These are phyloP conservation scores for Lasius platythorax DNA, from an alignment of 2,888 invertebrate species.

Conservation along the genomic window DNA sequence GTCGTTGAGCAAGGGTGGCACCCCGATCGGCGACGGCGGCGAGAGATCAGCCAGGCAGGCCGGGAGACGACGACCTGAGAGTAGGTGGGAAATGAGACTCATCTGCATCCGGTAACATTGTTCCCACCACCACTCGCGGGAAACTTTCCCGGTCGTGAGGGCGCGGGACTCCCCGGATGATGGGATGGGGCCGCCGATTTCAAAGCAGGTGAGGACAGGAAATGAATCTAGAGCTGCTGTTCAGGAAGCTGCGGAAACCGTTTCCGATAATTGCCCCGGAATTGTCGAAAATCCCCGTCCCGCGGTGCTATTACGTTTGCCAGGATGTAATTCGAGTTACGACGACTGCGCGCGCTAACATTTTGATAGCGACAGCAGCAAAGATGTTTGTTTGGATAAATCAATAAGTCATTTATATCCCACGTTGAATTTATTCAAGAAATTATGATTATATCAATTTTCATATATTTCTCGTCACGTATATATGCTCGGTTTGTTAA, in stretches of 20 bases:
- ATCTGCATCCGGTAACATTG: constrained; percentile 78
- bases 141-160: constrained; percentile 64
- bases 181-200: constrained; percentile 67
- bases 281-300: constrained; percentile 77
- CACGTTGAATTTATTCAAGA: background rate
- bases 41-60: constrained; percentile 60
- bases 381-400: background rate
- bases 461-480: background rate
- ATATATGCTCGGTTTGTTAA: background rate
- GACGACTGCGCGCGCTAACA: constrained; percentile 12
- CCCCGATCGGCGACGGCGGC: constrained; percentile 49
- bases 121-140: constrained; percentile 69
- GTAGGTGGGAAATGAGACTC: constrained; percentile 76
- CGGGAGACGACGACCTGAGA: constrained; percentile 50
- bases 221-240: constrained; percentile 76
- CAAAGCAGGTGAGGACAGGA: constrained; percentile 78
- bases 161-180: constrained; percentile 24
- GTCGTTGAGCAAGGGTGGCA: constrained; percentile 40
- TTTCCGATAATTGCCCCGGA: constrained; percentile 80
- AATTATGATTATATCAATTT: background rate
- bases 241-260: constrained; percentile 77
- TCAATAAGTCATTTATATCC: background rate
- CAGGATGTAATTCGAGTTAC: constrained; percentile 34
- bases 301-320: constrained; percentile 48
- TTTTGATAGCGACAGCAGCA: background rate